Evolutionary conservation across 2,113 vertebrate species (phyloP).

Genomic region (Halichoeres trimaculatus): DNA sequence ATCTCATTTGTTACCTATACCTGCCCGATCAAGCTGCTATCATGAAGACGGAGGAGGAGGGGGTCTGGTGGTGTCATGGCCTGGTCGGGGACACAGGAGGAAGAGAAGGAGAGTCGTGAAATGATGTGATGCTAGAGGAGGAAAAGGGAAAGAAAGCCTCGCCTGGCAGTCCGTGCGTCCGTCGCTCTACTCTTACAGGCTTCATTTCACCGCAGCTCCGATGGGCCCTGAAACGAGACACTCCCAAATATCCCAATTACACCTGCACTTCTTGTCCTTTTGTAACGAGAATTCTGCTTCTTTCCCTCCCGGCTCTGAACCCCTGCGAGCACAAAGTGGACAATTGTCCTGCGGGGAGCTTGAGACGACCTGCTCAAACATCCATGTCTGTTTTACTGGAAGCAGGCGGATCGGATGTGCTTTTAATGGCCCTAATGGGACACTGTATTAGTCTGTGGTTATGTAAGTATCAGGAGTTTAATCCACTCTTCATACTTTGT

Average conservation of each 20-base stretch:
- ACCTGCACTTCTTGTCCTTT: constrained; percentile 92
- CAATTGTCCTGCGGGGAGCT: constrained; percentile 78
- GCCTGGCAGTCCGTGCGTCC: constrained; percentile 56
- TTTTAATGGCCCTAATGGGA: constrained; percentile 76
- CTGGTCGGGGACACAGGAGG: constrained; percentile 66
- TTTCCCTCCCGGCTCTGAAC: constrained; percentile 24
- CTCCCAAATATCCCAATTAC: constrained; percentile 95
- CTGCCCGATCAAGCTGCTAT: constrained; percentile 91
- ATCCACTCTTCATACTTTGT: constrained; percentile 8
- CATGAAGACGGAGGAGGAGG: constrained; percentile 53
- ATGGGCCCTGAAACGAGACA: constrained; percentile 89
- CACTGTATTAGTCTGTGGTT: constrained; percentile 46
- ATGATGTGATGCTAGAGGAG: neutral
- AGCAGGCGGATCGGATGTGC: constrained; percentile 59
- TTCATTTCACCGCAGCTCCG: constrained; percentile 88
- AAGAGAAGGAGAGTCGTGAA: constrained; percentile 30
- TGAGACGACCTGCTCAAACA: constrained; percentile 75
- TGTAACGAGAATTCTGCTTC: constrained; percentile 83
- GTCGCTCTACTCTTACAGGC: constrained; percentile 87
- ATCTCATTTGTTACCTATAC: constrained; percentile 98
- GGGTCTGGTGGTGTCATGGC: constrained; percentile 77
- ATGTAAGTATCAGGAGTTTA: constrained; percentile 42
- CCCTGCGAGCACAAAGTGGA: constrained; percentile 83
- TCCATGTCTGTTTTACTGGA: constrained; percentile 79
- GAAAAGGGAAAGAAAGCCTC: constrained; percentile 69